A percentile compares a stretch with the other conserved stretches of the same genome.
These are phyloP conservation scores for Cyclophora punctaria DNA, from an alignment of 2,888 invertebrate species.

Conservation along the genomic window DNA sequence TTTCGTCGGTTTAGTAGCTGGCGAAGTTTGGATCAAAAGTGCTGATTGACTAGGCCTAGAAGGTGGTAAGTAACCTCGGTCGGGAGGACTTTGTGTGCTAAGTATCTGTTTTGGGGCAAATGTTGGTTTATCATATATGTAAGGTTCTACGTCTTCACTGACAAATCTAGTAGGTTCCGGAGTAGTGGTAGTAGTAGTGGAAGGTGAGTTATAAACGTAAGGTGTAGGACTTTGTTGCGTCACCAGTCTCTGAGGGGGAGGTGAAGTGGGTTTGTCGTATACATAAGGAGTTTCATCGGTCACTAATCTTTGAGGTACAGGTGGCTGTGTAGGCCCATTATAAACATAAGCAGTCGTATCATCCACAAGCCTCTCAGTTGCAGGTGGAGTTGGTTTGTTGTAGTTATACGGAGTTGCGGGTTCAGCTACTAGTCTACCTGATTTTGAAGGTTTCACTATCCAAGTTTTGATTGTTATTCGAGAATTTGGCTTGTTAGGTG, in stretches of 20 bases:
- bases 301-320: slow-evolving; percentile 24
- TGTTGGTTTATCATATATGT: slow-evolving; percentile 34
- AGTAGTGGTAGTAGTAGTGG: slow-evolving; percentile 12
- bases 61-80: slow-evolving; percentile 26
- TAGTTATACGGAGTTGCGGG: slow-evolving; percentile 44
- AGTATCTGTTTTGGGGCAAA: slow-evolving; percentile 30
- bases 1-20: slow-evolving; percentile 34
- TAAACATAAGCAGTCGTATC: slow-evolving; percentile 43
- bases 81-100: slow-evolving; percentile 27
- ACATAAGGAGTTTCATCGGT: slow-evolving; percentile 29
- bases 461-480: slow-evolving; percentile 63
- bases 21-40: slow-evolving; percentile 30
- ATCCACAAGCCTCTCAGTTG: slow-evolving; percentile 29
- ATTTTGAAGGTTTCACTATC: slow-evolving; percentile 60
- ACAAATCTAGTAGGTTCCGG: slow-evolving; percentile 8
- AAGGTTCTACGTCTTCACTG: slow-evolving; percentile 17
- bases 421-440: slow-evolving; percentile 38
- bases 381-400: slow-evolving; percentile 33
- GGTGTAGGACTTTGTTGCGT: slow-evolving; percentile 16
- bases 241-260: slow-evolving; percentile 17
- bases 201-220: slow-evolving; percentile 28
- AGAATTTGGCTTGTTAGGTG: slow-evolving; percentile 46
- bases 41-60: slow-evolving; percentile 24
- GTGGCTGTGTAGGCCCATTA: slow-evolving; percentile 30
- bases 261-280: slow-evolving; percentile 25